A percentile compares a stretch with the other conserved stretches of the same genome.
These are phyloP conservation scores for Athalia rosae DNA, from an alignment of 2,888 invertebrate species.

Conservation along the genomic window DNA sequence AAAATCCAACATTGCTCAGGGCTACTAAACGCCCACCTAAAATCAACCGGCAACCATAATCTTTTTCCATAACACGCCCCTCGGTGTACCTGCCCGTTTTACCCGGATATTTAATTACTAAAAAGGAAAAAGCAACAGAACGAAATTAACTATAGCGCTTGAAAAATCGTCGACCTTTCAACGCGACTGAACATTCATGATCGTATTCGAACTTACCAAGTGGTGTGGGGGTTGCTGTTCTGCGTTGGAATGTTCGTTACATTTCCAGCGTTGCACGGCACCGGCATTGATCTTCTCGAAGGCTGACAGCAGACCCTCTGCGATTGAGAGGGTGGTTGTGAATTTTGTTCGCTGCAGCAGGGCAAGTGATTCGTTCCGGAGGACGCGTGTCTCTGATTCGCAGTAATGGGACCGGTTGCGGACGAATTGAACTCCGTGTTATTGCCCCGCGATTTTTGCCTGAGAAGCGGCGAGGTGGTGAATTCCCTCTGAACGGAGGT, in stretches of 20 bases:
- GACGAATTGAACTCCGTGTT: slow-evolving; percentile 66
- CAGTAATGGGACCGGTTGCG: slow-evolving; percentile 52
- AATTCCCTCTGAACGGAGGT: slow-evolving; percentile 73
- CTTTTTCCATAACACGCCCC: no score
- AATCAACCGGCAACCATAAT: no score
- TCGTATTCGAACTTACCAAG: slow-evolving; percentile 66
- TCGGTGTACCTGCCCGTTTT: no score
- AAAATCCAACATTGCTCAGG: neutral
- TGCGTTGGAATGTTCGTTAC: slow-evolving; percentile 60
- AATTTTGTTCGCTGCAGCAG: slow-evolving; percentile 62
- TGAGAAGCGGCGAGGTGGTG: slow-evolving; percentile 72
- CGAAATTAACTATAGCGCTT: no score
- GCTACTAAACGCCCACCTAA: neutral
- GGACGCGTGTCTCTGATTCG: no score
- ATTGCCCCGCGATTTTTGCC: slow-evolving; percentile 70
- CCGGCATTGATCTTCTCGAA: slow-evolving; percentile 77
- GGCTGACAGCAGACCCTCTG: slow-evolving; percentile 78
- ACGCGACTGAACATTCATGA: neutral
- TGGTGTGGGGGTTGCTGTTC: slow-evolving; percentile 59
- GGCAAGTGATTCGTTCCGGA: slow-evolving; percentile 58
- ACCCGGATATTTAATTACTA: no score
- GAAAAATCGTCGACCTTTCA: neutral
- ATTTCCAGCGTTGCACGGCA: slow-evolving; percentile 54
- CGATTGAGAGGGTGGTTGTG: neutral
- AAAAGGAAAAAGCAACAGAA: no score